Evolutionary conservation across 2,888 invertebrate species (phyloP).

Genomic region (Aporophyla lueneburgensis): DNA sequence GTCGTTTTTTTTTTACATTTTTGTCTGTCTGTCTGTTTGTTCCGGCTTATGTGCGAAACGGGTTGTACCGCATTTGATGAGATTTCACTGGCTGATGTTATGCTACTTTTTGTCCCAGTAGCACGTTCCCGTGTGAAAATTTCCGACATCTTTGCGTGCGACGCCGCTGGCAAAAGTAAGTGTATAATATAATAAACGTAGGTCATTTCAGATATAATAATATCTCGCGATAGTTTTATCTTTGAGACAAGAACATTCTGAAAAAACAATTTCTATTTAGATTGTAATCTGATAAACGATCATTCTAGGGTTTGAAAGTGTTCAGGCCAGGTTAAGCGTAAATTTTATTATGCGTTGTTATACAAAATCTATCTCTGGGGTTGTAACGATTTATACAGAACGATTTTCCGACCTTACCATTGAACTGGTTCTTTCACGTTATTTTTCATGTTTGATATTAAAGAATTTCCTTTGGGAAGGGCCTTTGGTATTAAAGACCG

Average conservation of each 20-base stretch:
- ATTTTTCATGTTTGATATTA: not conserved
- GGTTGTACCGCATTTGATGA: no score
- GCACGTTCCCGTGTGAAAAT: no score
- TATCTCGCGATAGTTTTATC: constrained; percentile 10
- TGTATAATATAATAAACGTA: constrained; percentile 4
- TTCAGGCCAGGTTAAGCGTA: not conserved
- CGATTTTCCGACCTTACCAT: not conserved
- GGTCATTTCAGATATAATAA: constrained; percentile 25
- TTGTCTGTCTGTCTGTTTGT: no score
- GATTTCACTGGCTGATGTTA: no score
- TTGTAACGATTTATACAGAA: not conserved
- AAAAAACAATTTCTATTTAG: constrained; percentile 22
- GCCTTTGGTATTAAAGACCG: not conserved
- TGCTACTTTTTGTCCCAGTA: no score
- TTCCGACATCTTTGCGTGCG: no score
- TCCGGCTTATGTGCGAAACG: no score
- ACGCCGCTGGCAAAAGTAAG: no score
- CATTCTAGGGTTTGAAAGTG: not conserved
- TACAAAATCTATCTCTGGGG: not conserved
- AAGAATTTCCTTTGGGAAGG: no score
- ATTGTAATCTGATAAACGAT: constrained; percentile 23
- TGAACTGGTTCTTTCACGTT: not conserved
- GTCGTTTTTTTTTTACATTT: no score
- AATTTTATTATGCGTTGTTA: not conserved
- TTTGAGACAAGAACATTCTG: constrained; percentile 3